Evolutionary conservation across 2,797 vertebrate genomes (phyloP), one percentile per base, ranked within the genome.

Genomic region (Nyctalus aviator): DNA sequence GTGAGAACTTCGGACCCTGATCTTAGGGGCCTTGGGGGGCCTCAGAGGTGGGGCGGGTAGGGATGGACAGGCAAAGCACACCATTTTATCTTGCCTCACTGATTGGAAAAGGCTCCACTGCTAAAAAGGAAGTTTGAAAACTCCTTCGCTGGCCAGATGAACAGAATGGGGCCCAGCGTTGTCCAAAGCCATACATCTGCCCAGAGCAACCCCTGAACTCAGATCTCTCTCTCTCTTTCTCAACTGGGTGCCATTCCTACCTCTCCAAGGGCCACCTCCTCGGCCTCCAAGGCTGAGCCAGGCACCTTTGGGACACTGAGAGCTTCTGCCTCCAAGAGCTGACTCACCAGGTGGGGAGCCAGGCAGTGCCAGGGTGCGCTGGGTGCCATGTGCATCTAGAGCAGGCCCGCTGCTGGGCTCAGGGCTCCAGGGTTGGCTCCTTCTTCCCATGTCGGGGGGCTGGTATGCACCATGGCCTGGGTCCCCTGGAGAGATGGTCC

Each of bases 121-220:
- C 32, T 79, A 23, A 84, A 71, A 48, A 81, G 55, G 86, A 88
- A 91, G 46, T 48, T 44, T 69, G 23, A 37, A 93, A 79, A 46
- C 17, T 62, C 62, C 23, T n/a, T 76, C 50, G 3, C 48, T 6
- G 72, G 76, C 55, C 90, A 50, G 23, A 64, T 30, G 50, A 59
- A 27, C 37, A 12, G 20, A 53, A 76, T 1, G 64, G 64, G 37
- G 68, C 23, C 94, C 75, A 89, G 71, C 27, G 27, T 32, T 23
- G 44, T 30, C 79, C 2, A 7, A 73, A 87, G 50, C 69, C 69
- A 41, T 13, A 2, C 13, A 7, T 46, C 66, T 55, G 1, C 30
- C 3, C 5, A 23, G 50, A 91, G 30, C 27, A 46, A 75, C 41
- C 66, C 25, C 27, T 48, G 7, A n/a, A 32, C 75, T 82, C 57